Conservation (phyloP, 2,888 invertebrate genomes). For the Alloscopus bannaensis region DNA sequence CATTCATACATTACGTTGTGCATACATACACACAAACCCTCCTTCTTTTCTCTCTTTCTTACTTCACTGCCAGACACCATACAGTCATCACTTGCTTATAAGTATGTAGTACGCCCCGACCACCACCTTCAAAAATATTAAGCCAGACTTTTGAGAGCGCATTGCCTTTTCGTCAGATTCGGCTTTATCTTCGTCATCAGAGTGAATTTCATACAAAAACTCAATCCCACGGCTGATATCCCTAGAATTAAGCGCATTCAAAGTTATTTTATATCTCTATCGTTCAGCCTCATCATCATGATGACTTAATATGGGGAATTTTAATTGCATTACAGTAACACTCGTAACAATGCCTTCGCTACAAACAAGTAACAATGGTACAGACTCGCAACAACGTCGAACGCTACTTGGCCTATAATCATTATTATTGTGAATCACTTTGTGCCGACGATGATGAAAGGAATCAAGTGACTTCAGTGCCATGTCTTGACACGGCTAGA, state of each 20-base stretch:
- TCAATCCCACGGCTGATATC: slow-evolving; percentile 47
- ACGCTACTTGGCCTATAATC: slow-evolving; percentile 5
- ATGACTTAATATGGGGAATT: slow-evolving; percentile 56
- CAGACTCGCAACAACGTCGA: background rate
- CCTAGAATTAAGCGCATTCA: slow-evolving; percentile 28
- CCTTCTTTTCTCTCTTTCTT: too few species aligned
- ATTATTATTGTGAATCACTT: slow-evolving; percentile 9
- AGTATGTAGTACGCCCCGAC: slow-evolving; percentile 26
- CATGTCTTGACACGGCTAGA: slow-evolving; percentile 8
- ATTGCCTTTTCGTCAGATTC: slow-evolving; percentile 32
- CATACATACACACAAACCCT: slow-evolving; percentile 3
- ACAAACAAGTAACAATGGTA: too few species aligned
- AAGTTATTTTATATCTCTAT: slow-evolving; percentile 20
- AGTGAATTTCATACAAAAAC: slow-evolving; percentile 21
- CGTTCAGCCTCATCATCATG: background rate
- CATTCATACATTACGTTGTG: slow-evolving; percentile 17
- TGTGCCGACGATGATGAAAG: slow-evolving; percentile 23
- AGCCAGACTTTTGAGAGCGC: slow-evolving; percentile 8
- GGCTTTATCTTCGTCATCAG: slow-evolving; percentile 5
- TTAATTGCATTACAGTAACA: too few species aligned
- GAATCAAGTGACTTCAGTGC: too few species aligned
- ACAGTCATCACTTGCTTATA: too few species aligned
- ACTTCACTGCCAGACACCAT: slow-evolving; percentile 15
- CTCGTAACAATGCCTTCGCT: too few species aligned
- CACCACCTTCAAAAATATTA: slow-evolving; percentile 27